These are phyloP conservation scores for Scatophagus argus DNA, from an alignment of 2,113 vertebrate species.

Conservation along the genomic window DNA sequence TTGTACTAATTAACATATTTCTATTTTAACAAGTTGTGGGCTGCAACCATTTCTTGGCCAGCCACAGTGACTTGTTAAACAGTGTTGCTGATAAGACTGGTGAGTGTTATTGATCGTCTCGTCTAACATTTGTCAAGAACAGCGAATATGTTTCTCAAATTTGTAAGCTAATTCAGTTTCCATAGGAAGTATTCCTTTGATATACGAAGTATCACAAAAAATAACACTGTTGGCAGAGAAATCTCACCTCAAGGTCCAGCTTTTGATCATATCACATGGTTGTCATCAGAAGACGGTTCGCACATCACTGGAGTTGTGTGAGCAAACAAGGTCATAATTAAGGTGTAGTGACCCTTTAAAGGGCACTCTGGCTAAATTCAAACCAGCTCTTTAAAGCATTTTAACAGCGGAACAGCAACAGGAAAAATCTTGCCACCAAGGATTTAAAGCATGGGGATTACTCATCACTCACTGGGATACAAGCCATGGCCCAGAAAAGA, in stretches of 20 bases:
- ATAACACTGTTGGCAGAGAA: neutral
- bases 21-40: too few relatives aligned
- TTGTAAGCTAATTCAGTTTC: neutral
- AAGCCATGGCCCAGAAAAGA: conserved; percentile 50
- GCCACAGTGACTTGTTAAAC: neutral
- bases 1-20: too few relatives aligned
- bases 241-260: too few relatives aligned
- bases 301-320: neutral
- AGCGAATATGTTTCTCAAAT: neutral
- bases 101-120: neutral
- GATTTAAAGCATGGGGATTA: conserved; percentile 56
- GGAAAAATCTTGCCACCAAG: conserved; percentile 22
- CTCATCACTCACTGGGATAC: conserved; percentile 44
- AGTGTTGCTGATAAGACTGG: neutral
- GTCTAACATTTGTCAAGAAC: neutral
- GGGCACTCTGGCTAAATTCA: neutral
- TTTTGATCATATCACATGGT: too few relatives aligned
- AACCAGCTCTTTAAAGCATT: conserved; percentile 6
- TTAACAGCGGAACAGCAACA: conserved; percentile 19
- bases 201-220: neutral
- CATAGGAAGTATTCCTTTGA: neutral
- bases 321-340: neutral
- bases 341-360: conserved; percentile 1
- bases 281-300: too few relatives aligned
- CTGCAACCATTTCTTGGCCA: neutral